Evolutionary conservation across 2,113 vertebrate genomes (phyloP).

Genomic region (Otocyon megalotis): DNA sequence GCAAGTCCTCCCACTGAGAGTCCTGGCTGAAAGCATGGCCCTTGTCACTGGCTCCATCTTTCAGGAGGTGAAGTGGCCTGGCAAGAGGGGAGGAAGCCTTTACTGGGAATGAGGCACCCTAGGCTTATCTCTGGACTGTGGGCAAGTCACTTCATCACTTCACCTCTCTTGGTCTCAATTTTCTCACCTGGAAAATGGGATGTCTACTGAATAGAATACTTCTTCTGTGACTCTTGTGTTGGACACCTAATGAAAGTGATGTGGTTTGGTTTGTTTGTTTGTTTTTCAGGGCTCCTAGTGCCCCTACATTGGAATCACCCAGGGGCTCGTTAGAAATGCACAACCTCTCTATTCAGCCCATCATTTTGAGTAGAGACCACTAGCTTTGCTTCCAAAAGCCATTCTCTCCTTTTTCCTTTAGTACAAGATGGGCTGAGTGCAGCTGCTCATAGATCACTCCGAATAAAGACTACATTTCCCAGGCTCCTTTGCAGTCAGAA

Average conservation of each 20-base stretch:
- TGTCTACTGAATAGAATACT: background rate
- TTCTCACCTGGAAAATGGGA: background rate
- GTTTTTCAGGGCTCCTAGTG: background rate
- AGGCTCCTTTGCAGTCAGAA: background rate
- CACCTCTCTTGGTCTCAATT: background rate
- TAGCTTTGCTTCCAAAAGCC: background rate
- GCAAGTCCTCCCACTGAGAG: background rate
- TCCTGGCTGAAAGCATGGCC: background rate
- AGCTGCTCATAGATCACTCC: background rate
- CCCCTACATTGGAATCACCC: background rate
- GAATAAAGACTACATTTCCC: background rate
- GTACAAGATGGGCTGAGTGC: background rate
- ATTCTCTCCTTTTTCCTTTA: background rate
- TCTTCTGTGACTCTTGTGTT: background rate
- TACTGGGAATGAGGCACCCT: fast-evolving
- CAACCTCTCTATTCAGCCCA: background rate
- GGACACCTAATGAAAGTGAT: background rate
- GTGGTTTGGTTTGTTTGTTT: too few species aligned
- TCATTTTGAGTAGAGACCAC: conserved; percentile 17
- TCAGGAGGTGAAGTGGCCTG: background rate
- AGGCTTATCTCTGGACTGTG: background rate
- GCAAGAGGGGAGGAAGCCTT: background rate
- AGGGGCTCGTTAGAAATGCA: background rate
- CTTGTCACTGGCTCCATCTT: background rate
- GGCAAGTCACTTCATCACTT: background rate